phyloP scores from a whole-genome alignment of 1,140 invertebrate genomes.

The Palaemon carinicauda region DNA sequence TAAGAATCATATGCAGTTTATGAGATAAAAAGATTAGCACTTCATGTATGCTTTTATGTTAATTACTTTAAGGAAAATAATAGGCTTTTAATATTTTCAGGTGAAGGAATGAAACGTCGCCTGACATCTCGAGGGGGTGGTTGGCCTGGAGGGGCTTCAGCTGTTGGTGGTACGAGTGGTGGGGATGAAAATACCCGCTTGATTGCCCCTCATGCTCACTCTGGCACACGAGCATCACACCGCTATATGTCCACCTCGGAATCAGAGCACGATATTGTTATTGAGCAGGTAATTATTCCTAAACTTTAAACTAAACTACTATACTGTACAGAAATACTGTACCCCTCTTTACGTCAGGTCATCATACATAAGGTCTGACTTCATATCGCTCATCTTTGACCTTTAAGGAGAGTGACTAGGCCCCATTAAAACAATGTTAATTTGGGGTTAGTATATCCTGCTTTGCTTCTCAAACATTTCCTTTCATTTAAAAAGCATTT shows the following conservation, averaged over 20 bases:
- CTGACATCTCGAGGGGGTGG: slow-evolving; percentile 47
- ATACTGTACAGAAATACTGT: no score
- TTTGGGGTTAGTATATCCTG: no score
- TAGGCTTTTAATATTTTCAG: not conserved
- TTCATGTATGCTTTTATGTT: no score
- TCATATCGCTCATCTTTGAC: no score
- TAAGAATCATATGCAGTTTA: not conserved
- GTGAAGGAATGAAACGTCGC: slow-evolving; percentile 57
- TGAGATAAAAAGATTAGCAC: not conserved
- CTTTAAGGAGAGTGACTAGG: no score
- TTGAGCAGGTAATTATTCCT: slow-evolving; percentile 25
- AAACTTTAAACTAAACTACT: not conserved
- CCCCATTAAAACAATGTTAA: no score
- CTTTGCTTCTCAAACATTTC: no score
- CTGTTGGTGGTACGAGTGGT: not conserved
- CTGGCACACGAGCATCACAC: not conserved
- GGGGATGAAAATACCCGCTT: slow-evolving; percentile 53
- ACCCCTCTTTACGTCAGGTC: no score
- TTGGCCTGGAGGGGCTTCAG: slow-evolving; percentile 34
- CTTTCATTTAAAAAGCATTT: no score
- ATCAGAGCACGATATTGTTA: slow-evolving; percentile 43
- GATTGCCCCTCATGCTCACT: slow-evolving; percentile 39
- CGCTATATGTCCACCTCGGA: slow-evolving; percentile 51
- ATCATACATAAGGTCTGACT: no score
- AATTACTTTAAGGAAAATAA: no score